Evolutionary conservation across 2,888 invertebrate genomes (phyloP).

Genomic region (Hyles lineata): DNA sequence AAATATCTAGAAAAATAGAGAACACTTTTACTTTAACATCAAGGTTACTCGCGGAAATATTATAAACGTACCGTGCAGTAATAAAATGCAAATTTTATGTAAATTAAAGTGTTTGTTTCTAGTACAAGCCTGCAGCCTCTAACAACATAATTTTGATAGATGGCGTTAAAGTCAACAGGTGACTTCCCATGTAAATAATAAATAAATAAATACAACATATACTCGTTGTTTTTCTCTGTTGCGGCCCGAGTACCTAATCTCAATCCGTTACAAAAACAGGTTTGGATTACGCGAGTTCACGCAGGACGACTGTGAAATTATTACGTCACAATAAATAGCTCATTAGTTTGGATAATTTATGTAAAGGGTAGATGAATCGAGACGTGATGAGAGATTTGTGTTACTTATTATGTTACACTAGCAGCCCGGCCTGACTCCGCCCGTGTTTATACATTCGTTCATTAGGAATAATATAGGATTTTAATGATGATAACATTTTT

Average conservation of each 20-base stretch:
- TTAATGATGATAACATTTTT: too few species aligned
- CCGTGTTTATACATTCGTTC: too few species aligned
- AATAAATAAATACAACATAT: background rate
- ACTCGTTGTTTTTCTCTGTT: background rate
- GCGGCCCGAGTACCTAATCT: background rate
- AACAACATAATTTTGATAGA: background rate
- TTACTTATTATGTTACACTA: too few species aligned
- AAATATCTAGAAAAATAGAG: background rate
- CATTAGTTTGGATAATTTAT: background rate
- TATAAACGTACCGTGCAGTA: background rate
- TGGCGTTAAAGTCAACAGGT: background rate
- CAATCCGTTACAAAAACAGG: background rate
- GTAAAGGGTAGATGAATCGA: background rate
- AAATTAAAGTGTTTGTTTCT: background rate
- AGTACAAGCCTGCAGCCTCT: background rate
- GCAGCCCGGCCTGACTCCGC: too few species aligned
- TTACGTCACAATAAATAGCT: background rate
- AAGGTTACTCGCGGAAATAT: slow-evolving; percentile 8
- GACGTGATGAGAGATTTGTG: background rate
- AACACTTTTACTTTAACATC: slow-evolving; percentile 20
- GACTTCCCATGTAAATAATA: background rate
- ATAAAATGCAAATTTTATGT: slow-evolving; percentile 14
- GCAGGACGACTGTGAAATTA: background rate
- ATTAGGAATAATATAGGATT: too few species aligned
- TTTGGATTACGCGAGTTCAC: background rate